These are phyloP conservation scores for Bombus confusus DNA, from an alignment of 1,140 invertebrate species.

Conservation along the genomic window DNA sequence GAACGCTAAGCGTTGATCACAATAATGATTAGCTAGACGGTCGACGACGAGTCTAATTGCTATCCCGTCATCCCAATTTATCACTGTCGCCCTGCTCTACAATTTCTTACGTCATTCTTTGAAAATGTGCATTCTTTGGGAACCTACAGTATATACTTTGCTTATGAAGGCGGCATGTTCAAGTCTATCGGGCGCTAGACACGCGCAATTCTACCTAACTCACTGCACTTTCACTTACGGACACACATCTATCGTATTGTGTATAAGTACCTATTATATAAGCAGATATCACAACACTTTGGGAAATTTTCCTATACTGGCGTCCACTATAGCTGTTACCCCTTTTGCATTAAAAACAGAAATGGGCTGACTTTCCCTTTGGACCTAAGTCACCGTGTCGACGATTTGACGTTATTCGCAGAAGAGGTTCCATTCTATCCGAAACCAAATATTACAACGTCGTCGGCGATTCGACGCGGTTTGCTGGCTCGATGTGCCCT, in stretches of 20 bases:
- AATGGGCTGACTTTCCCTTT: too few relatives aligned
- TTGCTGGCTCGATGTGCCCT: not conserved
- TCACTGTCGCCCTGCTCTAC: not conserved
- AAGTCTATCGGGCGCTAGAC: too few relatives aligned
- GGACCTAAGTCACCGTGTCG: too few relatives aligned
- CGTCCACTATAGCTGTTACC: too few relatives aligned
- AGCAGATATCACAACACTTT: too few relatives aligned
- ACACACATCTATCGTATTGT: too few relatives aligned
- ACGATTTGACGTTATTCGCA: not conserved
- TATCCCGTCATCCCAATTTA: conserved; percentile 14
- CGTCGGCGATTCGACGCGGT: conserved; percentile 15
- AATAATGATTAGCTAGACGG: conserved; percentile 27
- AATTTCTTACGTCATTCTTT: not conserved
- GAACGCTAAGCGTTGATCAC: conserved; percentile 13
- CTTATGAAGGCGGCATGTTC: not conserved
- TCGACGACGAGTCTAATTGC: conserved; percentile 22
- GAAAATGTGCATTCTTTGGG: not conserved
- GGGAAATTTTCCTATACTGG: too few relatives aligned
- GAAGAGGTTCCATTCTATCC: not conserved
- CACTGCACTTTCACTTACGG: too few relatives aligned
- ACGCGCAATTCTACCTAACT: too few relatives aligned
- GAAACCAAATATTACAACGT: conserved; percentile 1
- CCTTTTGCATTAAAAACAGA: not conserved
- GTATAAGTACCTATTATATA: too few relatives aligned
- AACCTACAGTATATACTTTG: not conserved